These are phyloP conservation scores for Drosophila kikkawai DNA, from an alignment of 1,140 invertebrate species.

Conservation along the genomic window DNA sequence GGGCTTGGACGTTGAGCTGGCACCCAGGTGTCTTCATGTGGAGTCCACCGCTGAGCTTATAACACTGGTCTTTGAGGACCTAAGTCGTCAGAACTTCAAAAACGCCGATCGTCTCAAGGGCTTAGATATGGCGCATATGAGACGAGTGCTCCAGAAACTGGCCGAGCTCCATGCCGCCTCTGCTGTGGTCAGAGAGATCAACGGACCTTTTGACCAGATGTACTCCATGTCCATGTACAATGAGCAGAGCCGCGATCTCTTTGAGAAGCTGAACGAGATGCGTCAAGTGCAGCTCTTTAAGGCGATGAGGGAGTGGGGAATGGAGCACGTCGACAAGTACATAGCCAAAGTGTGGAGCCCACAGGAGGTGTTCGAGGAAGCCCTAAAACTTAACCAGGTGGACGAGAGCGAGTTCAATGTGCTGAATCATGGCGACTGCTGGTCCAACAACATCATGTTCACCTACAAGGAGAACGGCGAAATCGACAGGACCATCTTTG, in stretches of 20 bases:
- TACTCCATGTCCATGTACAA: slow-evolving; percentile 42
- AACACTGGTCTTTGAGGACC: slow-evolving; percentile 86
- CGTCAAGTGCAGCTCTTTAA: slow-evolving; percentile 17
- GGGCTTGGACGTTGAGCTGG: slow-evolving; percentile 58
- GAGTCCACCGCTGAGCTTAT: slow-evolving; percentile 58
- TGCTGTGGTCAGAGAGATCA: slow-evolving; percentile 51
- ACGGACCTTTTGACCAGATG: slow-evolving; percentile 60
- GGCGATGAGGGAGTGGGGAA: slow-evolving; percentile 56
- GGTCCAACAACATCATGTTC: slow-evolving; percentile 85
- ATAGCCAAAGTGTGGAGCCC: slow-evolving; percentile 7
- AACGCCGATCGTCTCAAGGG: slow-evolving; percentile 86
- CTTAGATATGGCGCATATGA: slow-evolving; percentile 86
- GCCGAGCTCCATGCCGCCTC: slow-evolving; percentile 87
- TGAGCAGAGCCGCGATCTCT: slow-evolving; percentile 42
- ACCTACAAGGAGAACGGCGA: slow-evolving; percentile 78
- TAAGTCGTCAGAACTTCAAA: slow-evolving; percentile 85
- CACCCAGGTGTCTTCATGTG: slow-evolving; percentile 60
- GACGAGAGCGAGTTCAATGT: slow-evolving; percentile 87
- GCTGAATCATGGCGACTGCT: slow-evolving; percentile 88
- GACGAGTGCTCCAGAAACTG: slow-evolving; percentile 86
- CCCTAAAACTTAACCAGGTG: slow-evolving; percentile 31
- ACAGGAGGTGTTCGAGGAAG: slow-evolving; percentile 28
- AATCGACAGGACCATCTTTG: slow-evolving; percentile 59
- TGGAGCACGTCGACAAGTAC: slow-evolving; percentile 58
- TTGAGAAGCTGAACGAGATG: slow-evolving; percentile 40